These are phyloP conservation scores for Steromphala cineraria DNA, from an alignment of 2,888 invertebrate genomes.

Conservation along the genomic window DNA sequence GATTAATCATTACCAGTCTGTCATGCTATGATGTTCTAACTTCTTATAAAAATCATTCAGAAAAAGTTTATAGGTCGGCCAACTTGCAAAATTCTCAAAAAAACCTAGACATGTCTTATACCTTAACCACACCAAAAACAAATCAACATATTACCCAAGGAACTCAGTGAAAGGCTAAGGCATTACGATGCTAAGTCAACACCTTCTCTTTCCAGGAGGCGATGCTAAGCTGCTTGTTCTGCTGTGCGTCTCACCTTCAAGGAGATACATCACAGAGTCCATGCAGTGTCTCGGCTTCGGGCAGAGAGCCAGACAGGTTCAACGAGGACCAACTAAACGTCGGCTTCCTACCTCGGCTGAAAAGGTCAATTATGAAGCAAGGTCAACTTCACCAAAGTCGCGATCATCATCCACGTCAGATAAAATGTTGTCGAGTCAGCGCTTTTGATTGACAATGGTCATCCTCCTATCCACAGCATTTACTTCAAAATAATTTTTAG, in stretches of 20 bases:
- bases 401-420: neutral
- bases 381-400: slow-evolving; percentile 4
- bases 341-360: slow-evolving; percentile 64
- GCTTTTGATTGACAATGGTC: neutral
- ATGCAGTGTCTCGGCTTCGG: slow-evolving; percentile 70
- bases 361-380: slow-evolving; percentile 48
- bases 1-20: too few relatives aligned
- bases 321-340: slow-evolving; percentile 66
- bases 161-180: too few relatives aligned
- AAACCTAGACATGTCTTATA: too few relatives aligned
- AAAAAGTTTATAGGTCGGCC: too few relatives aligned
- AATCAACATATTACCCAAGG: too few relatives aligned
- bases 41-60: too few relatives aligned
- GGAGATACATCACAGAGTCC: slow-evolving; percentile 67
- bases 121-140: too few relatives aligned
- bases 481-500: too few relatives aligned
- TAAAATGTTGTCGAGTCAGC: neutral
- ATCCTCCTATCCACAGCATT: too few relatives aligned
- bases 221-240: slow-evolving; percentile 69
- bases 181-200: too few relatives aligned
- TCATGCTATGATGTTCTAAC: too few relatives aligned
- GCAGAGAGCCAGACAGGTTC: slow-evolving; percentile 69
- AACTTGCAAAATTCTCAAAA: too few relatives aligned
- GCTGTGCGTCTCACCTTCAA: slow-evolving; percentile 68
- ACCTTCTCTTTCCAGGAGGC: slow-evolving; percentile 54